Conservation (phyloP, 2,888 invertebrate genomes). For the Acholoe squamosa region DNA sequence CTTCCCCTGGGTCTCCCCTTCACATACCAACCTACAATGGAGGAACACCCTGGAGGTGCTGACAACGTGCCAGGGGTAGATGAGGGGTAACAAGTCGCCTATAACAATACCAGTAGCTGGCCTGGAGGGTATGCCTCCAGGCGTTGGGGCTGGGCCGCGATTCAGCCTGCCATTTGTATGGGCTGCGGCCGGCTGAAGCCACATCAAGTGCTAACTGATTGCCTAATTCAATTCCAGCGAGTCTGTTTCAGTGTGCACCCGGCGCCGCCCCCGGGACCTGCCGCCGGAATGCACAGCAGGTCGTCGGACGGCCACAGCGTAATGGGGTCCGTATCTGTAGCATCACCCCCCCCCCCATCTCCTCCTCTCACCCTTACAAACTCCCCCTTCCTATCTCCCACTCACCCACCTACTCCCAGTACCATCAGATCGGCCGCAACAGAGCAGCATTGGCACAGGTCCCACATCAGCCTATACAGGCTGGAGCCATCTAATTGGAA, state of each 20-base stretch:
- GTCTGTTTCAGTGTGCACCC: slow-evolving; percentile 12
- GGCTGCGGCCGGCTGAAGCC: not conserved
- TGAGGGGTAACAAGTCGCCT: not conserved
- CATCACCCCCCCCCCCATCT: not conserved
- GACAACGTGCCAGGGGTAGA: not conserved
- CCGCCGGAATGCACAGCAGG: not conserved
- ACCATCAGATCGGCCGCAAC: too few relatives aligned
- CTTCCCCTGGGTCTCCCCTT: not conserved
- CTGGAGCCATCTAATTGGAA: too few relatives aligned
- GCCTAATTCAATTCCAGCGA: slow-evolving; percentile 51
- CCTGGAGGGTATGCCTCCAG: slow-evolving; percentile 7
- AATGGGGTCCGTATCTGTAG: slow-evolving; percentile 1
- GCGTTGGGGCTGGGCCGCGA: not conserved
- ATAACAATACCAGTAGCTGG: not conserved
- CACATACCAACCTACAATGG: not conserved
- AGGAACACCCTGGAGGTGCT: not conserved
- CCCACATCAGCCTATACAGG: too few relatives aligned
- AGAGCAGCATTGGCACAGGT: too few relatives aligned
- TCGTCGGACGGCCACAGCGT: not conserved
- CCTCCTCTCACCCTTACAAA: too few relatives aligned
- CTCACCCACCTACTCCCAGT: too few relatives aligned
- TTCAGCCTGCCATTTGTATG: slow-evolving; percentile 36
- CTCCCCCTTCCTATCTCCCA: too few relatives aligned
- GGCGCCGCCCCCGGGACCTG: not conserved
- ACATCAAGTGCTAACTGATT: slow-evolving; percentile 59